Evolutionary conservation across 2,888 invertebrate species (phyloP), one percentile per base, ranked within the genome.

Genomic region (Carpatolechia fugitivella): DNA sequence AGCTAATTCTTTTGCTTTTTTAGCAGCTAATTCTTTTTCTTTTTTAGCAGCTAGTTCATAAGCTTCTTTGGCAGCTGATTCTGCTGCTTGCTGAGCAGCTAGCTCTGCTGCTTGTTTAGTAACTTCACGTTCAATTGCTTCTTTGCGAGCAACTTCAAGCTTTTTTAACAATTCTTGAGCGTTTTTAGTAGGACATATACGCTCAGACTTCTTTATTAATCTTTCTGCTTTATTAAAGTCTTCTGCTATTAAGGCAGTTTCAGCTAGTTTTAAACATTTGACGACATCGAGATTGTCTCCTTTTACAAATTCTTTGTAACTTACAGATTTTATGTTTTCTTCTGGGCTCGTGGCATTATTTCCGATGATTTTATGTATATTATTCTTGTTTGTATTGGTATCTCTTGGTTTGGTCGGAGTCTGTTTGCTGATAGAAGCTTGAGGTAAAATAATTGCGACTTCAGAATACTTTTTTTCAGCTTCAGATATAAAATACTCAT

Each of bases 101-200:
- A 4, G 3, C 14, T 16, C 7, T 38, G 2, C 16, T 16, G 7
- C 4, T 38, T 14, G 5, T 38, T 24, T 24, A 24, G 4, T 14
- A 38, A 8, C n/a, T n/a, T n/a, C 38, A 14, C 8, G 14, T 14
- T 38, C 16, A 8, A 3, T 14, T 38, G 16, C 38, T 38, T 16
- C 4, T 6, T 4, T 38, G n/a, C n/a, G n/a, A 14, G 38, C 38
- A 14, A 7, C 16, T 6, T 14, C 3, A 13, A 13, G 16, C 16
- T 38, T 38, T 7, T 38, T 16, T 14, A 14, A 14, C 14, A 16
- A 14, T 4, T 38, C 14, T 40, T 8, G 10, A 79, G 97, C 97
- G 80, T 96, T 97, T 40, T 56, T 56, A 29, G 29, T 47, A 13
- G 47, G 47, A 31, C 31, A 30, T n/a, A 47, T 47, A 30, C 47